These are phyloP conservation scores for Myathropa florea DNA, from an alignment of 2,888 invertebrate species.

Conservation along the genomic window DNA sequence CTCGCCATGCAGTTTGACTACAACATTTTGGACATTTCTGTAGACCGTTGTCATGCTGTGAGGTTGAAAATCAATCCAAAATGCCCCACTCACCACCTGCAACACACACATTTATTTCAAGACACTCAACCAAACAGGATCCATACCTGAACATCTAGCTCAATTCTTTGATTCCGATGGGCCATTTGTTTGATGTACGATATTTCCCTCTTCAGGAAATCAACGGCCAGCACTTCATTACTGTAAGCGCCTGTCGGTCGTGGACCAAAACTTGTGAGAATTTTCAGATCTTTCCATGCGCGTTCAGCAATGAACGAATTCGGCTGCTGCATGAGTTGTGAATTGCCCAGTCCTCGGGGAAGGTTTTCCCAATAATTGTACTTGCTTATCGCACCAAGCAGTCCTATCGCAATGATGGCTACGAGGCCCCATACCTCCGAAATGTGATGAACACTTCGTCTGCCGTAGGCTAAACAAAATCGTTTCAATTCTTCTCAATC, in stretches of 20 bases:
- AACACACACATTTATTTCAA: not conserved
- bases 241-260: slow-evolving; percentile 88
- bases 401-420: slow-evolving; percentile 68
- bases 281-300: slow-evolving; percentile 85
- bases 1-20: slow-evolving; percentile 86
- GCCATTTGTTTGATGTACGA: slow-evolving; percentile 82
- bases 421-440: slow-evolving; percentile 74
- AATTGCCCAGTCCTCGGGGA: slow-evolving; percentile 73
- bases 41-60: slow-evolving; percentile 92
- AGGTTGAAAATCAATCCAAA: slow-evolving; percentile 86
- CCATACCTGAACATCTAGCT: slow-evolving; percentile 85
- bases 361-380: slow-evolving; percentile 74
- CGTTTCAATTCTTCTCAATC: slow-evolving; percentile 17
- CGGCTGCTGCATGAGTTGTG: slow-evolving; percentile 73
- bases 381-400: slow-evolving; percentile 72
- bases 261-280: slow-evolving; percentile 84
- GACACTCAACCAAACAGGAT: slow-evolving; percentile 75
- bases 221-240: slow-evolving; percentile 88
- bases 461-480: slow-evolving; percentile 73
- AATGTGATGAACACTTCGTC: slow-evolving; percentile 75
- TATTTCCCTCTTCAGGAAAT: slow-evolving; percentile 83
- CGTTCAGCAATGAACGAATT: slow-evolving; percentile 84
- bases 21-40: slow-evolving; percentile 89
- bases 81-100: slow-evolving; percentile 85
- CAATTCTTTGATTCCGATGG: slow-evolving; percentile 83